A percentile compares a stretch with the other conserved stretches of the same genome.
Conservation (phyloP, 2,888 invertebrate species). For the Alcis repandata region DNA sequence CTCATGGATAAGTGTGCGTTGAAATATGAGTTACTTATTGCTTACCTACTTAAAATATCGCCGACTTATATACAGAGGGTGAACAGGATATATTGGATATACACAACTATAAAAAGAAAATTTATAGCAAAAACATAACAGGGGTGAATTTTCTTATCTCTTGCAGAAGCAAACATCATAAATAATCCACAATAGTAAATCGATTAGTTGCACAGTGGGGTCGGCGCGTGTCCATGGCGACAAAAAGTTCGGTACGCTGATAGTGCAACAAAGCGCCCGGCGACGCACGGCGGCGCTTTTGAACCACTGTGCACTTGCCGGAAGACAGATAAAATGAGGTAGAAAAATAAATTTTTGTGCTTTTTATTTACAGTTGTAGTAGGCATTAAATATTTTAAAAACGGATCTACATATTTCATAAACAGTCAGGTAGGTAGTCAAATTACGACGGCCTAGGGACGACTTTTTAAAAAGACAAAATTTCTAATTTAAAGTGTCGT, state of each 20-base stretch:
- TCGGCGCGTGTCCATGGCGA: conserved; percentile 38
- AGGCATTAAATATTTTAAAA: neutral
- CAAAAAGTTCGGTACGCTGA: conserved; percentile 42
- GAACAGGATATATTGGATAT: neutral
- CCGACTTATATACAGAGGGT: neutral
- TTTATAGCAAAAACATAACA: conserved; percentile 5
- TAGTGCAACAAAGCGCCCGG: conserved; percentile 48
- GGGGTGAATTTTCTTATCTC: conserved; percentile 27
- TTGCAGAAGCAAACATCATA: conserved; percentile 23
- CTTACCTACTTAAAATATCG: neutral
- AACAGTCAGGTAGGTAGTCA: too few species aligned
- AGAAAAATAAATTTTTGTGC: neutral
- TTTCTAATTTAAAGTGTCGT: too few species aligned
- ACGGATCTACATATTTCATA: neutral
- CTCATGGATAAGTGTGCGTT: neutral
- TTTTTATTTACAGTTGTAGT: too few species aligned
- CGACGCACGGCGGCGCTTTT: conserved; percentile 29
- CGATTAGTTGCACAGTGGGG: conserved; percentile 52
- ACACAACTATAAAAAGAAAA: conserved; percentile 8
- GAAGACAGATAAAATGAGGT: conserved; percentile 33
- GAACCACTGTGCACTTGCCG: conserved; percentile 44
- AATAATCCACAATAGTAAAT: conserved; percentile 53
- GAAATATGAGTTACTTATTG: neutral
- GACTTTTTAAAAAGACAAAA: too few species aligned
- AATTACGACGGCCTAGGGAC: too few species aligned